Percentiles rank a stretch among this genome's conserved stretches.
phyloP scores from a whole-genome alignment of 2,888 invertebrate genomes.

The Rhingia rostrata region DNA sequence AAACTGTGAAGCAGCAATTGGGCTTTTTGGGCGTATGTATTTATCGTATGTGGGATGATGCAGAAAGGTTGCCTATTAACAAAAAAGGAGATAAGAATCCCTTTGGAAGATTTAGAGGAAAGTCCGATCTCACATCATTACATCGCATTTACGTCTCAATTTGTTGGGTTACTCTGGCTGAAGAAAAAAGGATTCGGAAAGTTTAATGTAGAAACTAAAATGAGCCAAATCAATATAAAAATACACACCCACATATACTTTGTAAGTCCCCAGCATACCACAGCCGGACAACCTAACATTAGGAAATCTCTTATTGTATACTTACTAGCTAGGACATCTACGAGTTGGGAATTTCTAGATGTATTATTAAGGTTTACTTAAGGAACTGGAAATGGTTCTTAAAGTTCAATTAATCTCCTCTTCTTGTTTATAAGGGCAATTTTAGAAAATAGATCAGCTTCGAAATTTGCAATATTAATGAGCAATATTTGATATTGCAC shows the following conservation, averaged over 20 bases:
- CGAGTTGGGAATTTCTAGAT: slow-evolving; percentile 38
- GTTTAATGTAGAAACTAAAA: slow-evolving; percentile 25
- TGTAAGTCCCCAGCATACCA: slow-evolving; percentile 40
- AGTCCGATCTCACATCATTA: slow-evolving; percentile 72
- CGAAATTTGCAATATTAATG: background rate
- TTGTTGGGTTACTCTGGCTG: slow-evolving; percentile 46
- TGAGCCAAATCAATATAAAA: slow-evolving; percentile 10
- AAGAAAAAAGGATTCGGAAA: slow-evolving; percentile 23
- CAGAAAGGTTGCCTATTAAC: slow-evolving; percentile 73
- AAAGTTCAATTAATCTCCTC: slow-evolving; percentile 2
- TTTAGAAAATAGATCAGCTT: background rate
- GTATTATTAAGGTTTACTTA: slow-evolving; percentile 1
- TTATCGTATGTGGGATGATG: slow-evolving; percentile 32
- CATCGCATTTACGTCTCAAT: slow-evolving; percentile 69
- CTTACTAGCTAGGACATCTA: slow-evolving; percentile 45
- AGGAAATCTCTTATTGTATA: slow-evolving; percentile 28
- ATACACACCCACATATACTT: background rate
- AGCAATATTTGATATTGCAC: no score
- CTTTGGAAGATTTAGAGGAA: slow-evolving; percentile 66
- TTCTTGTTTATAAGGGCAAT: background rate
- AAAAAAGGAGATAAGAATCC: slow-evolving; percentile 65
- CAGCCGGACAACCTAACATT: slow-evolving; percentile 23
- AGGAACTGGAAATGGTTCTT: background rate
- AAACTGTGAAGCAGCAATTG: slow-evolving; percentile 51
- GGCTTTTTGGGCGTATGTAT: slow-evolving; percentile 21